phyloP scores from a whole-genome alignment of 2,888 invertebrate genomes.

The Agriotes lineatus region DNA sequence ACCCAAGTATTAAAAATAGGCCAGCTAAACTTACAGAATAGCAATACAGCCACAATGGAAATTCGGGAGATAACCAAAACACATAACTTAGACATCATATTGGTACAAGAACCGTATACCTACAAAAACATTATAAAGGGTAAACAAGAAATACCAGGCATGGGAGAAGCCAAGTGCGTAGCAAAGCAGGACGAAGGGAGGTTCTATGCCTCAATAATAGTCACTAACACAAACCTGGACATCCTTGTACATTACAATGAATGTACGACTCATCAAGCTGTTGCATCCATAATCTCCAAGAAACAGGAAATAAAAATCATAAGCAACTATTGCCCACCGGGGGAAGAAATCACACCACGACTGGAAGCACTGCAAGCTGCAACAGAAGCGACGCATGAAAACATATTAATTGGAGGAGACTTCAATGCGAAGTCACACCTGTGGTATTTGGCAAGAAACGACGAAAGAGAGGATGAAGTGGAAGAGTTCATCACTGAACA shows the following conservation, averaged over 20 bases:
- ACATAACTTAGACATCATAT: neutral
- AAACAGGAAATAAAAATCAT: neutral
- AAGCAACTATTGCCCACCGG: neutral
- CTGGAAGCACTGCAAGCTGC: neutral
- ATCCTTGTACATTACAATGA: neutral
- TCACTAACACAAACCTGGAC: neutral
- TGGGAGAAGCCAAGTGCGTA: neutral
- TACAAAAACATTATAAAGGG: neutral
- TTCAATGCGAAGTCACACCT: neutral
- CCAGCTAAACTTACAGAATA: neutral
- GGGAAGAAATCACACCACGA: neutral
- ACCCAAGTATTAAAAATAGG: neutral
- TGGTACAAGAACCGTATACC: neutral
- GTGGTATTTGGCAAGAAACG: neutral
- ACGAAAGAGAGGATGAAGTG: neutral
- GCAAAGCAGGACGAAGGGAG: neutral
- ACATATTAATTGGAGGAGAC: neutral
- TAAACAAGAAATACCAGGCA: neutral
- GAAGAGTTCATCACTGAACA: neutral
- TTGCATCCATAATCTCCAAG: neutral
- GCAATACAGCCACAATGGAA: neutral
- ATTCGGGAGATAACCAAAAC: neutral
- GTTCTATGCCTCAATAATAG: neutral
- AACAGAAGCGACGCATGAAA: neutral
- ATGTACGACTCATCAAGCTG: too few relatives aligned